Percentiles rank a stretch among this genome's conserved stretches.
Evolutionary conservation across 2,797 vertebrate species (phyloP).

Genomic region (Esox lucius): DNA sequence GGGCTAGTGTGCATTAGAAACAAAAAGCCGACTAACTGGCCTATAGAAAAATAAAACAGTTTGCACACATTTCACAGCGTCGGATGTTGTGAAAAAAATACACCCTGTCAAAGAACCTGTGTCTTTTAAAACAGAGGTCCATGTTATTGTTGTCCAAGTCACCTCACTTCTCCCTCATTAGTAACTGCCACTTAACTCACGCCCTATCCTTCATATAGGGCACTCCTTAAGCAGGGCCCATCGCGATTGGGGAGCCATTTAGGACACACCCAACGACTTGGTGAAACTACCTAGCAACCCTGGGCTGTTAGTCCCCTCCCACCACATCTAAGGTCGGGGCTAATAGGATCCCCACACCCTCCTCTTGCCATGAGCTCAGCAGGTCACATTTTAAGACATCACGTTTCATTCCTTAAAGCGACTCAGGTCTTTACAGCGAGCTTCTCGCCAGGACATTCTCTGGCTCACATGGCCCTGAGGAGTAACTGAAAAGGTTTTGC

Average conservation of each 20-base stretch:
- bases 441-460: no score
- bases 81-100: background rate
- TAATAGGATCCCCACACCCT: conserved; percentile 42
- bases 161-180: background rate
- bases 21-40: background rate
- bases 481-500: no score
- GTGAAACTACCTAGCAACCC: background rate
- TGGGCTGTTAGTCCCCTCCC: conserved; percentile 21
- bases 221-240: background rate
- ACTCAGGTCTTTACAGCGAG: no score
- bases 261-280: no score
- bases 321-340: conserved; percentile 12
- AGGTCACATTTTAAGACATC: no score
- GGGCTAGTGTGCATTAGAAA: background rate
- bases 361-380: no score
- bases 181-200: no score
- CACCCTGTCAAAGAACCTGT: no score
- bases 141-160: background rate
- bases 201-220: background rate
- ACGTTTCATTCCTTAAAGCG: no score
- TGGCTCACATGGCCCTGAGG: no score
- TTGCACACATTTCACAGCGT: background rate
- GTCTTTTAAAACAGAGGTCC: background rate
- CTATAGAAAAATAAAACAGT: background rate
- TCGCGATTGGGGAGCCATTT: no score